Conservation (phyloP, 2,888 invertebrate genomes). For the Meloe dianella region DNA sequence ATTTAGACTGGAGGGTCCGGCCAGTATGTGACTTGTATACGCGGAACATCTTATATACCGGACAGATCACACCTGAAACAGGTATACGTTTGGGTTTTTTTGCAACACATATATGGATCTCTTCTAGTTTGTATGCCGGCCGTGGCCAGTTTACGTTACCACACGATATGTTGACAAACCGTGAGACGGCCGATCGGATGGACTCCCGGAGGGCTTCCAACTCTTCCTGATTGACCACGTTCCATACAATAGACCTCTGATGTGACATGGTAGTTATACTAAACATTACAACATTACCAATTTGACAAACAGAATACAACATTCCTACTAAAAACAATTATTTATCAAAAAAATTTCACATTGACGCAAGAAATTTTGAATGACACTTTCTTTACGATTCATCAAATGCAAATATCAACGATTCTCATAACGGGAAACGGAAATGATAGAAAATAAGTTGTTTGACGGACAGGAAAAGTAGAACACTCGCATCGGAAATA, state of each 20-base stretch:
- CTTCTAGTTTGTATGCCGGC: constrained; percentile 22
- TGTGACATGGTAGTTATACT: constrained; percentile 1
- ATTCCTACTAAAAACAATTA: neutral
- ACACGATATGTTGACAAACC: constrained; percentile 30
- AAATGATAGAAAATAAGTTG: too few relatives aligned
- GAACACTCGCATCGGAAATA: too few relatives aligned
- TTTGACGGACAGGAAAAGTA: too few relatives aligned
- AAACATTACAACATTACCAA: neutral
- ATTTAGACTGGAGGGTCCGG: constrained; percentile 17
- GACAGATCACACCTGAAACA: constrained; percentile 34
- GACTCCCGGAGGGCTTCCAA: constrained; percentile 28
- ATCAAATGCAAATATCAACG: too few relatives aligned
- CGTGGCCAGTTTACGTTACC: constrained; percentile 27
- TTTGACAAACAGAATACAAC: neutral
- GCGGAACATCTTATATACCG: constrained; percentile 35
- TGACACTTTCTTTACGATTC: too few relatives aligned
- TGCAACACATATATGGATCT: constrained; percentile 34
- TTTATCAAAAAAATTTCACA: too few relatives aligned
- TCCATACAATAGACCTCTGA: neutral
- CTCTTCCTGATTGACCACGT: constrained; percentile 26
- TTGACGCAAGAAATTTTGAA: too few relatives aligned
- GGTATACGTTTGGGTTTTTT: constrained; percentile 24
- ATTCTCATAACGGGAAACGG: too few relatives aligned
- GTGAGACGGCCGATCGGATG: constrained; percentile 28
- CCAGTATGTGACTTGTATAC: constrained; percentile 32